Evolutionary conservation across 2,797 vertebrate genomes (phyloP), one percentile per base, ranked within the genome.

Genomic region (Lepilemur ruficaudatus): DNA sequence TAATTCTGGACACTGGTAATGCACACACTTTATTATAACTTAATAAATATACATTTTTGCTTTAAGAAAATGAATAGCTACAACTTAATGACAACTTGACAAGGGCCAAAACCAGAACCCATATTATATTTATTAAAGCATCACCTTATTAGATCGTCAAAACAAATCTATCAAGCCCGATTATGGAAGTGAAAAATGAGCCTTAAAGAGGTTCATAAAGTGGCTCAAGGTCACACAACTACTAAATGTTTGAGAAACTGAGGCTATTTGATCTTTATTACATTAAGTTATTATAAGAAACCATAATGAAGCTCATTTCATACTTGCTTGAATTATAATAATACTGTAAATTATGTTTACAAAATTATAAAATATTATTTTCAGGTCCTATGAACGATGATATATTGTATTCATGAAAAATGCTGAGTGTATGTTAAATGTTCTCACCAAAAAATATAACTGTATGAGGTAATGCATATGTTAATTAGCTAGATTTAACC

Each of bases 11-110:
- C 14, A 46, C 1, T 52, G 5, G 5, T 9, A 93, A 48, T n/a
- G 4, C 35, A 35, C 3, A 57, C 5, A 46, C 52, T 23, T 70
- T 86, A 86, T 63, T 76, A 13, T 79, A 70, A 80, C 8, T 78
- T 80, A 89, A 81, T 30, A 85, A 73, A 61, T 46, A 76, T 69
- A 18, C 20, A 67, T n/a, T 30, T 85, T 86, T 87, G 5, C 65
- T 83, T 50, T 87, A 89, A 92, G 92, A 18, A 93, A 94, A 72
- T 48, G 20, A 84, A 89, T 70, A 92, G 17, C 9, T 94, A 43
- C 3, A 3, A 38, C 41, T 92, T 81, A 85, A 78, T 28, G 5
- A 46, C n/a, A 76, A 35, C 75, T 46, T 55, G 10, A 38, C 5
- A 28, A 38, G 7, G 20, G 32, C 5, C 46, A 87, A 59, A 94